A percentile compares a stretch with the other conserved stretches of the same genome.
Evolutionary conservation across 2,113 vertebrate genomes (phyloP).

Genomic region (Bettongia penicillata): DNA sequence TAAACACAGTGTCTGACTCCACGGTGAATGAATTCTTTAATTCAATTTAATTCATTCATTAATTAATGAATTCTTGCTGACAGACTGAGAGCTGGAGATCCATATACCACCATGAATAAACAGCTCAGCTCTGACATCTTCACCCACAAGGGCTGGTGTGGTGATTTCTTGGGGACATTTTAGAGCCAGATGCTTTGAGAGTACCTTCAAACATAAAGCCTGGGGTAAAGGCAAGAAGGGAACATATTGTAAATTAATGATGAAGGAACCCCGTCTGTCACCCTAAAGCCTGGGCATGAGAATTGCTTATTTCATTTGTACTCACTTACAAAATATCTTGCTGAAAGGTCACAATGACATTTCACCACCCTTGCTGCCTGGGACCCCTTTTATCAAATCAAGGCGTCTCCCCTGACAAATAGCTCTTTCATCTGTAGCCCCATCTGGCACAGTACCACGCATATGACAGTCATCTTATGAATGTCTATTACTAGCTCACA

Average conservation of each 20-base stretch:
- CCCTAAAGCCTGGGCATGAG: neutral
- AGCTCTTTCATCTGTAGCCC: neutral
- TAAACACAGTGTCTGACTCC: neutral
- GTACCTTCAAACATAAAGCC: neutral
- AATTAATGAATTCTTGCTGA: neutral
- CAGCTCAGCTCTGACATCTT: neutral
- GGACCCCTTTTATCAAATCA: neutral
- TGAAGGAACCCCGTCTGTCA: neutral
- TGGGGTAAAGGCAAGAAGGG: neutral
- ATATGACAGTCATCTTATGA: neutral
- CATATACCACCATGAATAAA: neutral
- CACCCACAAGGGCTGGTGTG: neutral
- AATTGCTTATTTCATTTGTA: neutral
- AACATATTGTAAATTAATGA: neutral
- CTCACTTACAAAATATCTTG: neutral
- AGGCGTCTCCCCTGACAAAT: neutral
- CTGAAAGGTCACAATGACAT: neutral
- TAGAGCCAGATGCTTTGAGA: neutral
- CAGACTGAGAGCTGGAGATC: no score
- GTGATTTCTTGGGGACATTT: neutral
- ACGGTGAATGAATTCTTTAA: neutral
- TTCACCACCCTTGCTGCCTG: neutral
- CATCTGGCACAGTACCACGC: neutral
- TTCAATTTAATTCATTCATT: neutral
- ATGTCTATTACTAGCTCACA: neutral